Percentiles rank a stretch among this genome's conserved stretches.
phyloP scores from a whole-genome alignment of 1,140 invertebrate genomes.

The Drosophila parabipectinata region DNA sequence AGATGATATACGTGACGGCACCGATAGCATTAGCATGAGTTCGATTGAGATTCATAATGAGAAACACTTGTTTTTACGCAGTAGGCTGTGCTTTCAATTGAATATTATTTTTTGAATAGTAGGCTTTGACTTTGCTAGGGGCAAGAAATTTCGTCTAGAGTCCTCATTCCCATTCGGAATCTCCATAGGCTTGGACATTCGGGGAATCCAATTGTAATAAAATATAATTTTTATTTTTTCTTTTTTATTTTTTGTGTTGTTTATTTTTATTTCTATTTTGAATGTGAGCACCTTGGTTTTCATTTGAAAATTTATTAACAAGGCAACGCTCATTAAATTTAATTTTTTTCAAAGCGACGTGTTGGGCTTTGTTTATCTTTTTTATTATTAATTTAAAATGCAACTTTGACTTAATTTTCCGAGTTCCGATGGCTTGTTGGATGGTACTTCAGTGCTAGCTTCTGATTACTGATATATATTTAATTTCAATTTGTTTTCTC shows the following conservation, averaged over 20 bases:
- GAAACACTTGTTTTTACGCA: background rate
- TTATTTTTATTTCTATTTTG: background rate
- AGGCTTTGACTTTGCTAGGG: background rate
- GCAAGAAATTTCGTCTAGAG: background rate
- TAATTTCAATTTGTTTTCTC: too few relatives aligned
- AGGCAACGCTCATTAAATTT: background rate
- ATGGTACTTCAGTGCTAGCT: too few relatives aligned
- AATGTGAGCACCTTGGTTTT: background rate
- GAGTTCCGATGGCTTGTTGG: too few relatives aligned
- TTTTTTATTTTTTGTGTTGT: background rate
- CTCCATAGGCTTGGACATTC: background rate
- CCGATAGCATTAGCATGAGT: too few relatives aligned
- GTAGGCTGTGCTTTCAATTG: background rate
- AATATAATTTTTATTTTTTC: background rate
- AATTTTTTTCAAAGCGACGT: background rate
- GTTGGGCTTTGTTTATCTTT: background rate
- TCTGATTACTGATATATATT: too few relatives aligned
- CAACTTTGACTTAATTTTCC: too few relatives aligned
- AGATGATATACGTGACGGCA: too few relatives aligned
- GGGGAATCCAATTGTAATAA: background rate
- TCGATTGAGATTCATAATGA: background rate
- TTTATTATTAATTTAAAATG: too few relatives aligned
- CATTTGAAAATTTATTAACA: constrained; percentile 6
- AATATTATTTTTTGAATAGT: background rate
- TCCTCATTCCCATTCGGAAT: background rate